Percentiles rank a stretch among this genome's conserved stretches.
These are phyloP conservation scores for Discoglossus pictus DNA, from an alignment of 2,797 vertebrate genomes.

Conservation along the genomic window DNA sequence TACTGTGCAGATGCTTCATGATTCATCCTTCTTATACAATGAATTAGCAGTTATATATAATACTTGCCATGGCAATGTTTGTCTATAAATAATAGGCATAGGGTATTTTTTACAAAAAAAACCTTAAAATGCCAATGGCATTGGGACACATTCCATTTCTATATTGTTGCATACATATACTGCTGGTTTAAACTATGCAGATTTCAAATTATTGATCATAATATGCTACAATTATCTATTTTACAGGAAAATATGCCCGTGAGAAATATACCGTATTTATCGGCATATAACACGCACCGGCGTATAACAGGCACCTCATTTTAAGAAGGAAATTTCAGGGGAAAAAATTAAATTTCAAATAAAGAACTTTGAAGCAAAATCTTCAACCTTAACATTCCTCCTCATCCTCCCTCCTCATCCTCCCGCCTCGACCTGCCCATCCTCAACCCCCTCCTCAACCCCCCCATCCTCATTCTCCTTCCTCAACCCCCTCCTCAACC, in stretches of 20 bases:
- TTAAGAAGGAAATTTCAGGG: too few relatives aligned
- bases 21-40: slow-evolving; percentile 37
- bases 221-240: background rate
- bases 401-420: too few relatives aligned
- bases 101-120: slow-evolving; percentile 20
- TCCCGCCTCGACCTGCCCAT: too few relatives aligned
- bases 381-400: too few relatives aligned
- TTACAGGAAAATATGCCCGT: slow-evolving; percentile 4
- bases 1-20: slow-evolving; percentile 34
- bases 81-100: slow-evolving; percentile 32
- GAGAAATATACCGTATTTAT: too few relatives aligned
- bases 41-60: slow-evolving; percentile 41
- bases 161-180: background rate
- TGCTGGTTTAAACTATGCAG: background rate
- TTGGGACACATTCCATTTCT: slow-evolving; percentile 11
- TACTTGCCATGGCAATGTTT: slow-evolving; percentile 31
- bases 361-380: too few relatives aligned
- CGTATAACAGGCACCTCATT: too few relatives aligned
- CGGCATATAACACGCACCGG: too few relatives aligned
- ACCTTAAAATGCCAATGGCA: slow-evolving; percentile 21
- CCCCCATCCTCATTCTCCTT: too few relatives aligned
- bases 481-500: too few relatives aligned
- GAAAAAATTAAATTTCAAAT: too few relatives aligned
- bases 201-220: slow-evolving; percentile 7
- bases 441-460: too few relatives aligned